Evolutionary conservation across 2,797 vertebrate genomes (phyloP).

Genomic region (Periparus ater): DNA sequence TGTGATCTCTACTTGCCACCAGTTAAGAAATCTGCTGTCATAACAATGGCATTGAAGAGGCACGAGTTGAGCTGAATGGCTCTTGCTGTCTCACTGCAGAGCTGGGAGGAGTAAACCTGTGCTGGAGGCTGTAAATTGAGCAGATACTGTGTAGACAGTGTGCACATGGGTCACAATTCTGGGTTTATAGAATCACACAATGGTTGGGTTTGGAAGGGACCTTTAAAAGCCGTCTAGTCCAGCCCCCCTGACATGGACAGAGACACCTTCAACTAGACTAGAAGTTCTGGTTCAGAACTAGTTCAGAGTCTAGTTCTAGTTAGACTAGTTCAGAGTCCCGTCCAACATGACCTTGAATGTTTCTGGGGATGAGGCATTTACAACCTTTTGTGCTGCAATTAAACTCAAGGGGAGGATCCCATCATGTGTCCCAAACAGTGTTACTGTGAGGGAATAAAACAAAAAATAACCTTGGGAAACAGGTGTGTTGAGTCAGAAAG

Average conservation of each 20-base stretch:
- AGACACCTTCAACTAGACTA: background rate
- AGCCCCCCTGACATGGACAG: background rate
- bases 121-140: background rate
- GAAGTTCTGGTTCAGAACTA: no score
- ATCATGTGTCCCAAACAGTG: fast-evolving
- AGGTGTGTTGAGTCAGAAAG: background rate
- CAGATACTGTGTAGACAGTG: background rate
- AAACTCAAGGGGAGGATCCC: background rate
- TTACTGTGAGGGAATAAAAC: background rate
- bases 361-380: background rate
- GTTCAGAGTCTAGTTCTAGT: no score
- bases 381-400: background rate
- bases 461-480: background rate
- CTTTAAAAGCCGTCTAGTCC: background rate
- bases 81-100: background rate
- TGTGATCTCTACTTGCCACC: background rate
- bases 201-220: background rate
- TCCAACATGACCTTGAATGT: background rate
- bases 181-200: background rate
- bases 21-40: background rate
- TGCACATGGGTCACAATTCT: background rate
- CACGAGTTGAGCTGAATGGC: background rate
- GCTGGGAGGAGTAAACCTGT: background rate
- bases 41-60: background rate
- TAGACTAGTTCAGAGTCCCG: background rate